Percentiles rank a stretch among this genome's conserved stretches.
phyloP scores from a whole-genome alignment of 2,888 invertebrate species.

The Dyspetes luteomarginatus region DNA sequence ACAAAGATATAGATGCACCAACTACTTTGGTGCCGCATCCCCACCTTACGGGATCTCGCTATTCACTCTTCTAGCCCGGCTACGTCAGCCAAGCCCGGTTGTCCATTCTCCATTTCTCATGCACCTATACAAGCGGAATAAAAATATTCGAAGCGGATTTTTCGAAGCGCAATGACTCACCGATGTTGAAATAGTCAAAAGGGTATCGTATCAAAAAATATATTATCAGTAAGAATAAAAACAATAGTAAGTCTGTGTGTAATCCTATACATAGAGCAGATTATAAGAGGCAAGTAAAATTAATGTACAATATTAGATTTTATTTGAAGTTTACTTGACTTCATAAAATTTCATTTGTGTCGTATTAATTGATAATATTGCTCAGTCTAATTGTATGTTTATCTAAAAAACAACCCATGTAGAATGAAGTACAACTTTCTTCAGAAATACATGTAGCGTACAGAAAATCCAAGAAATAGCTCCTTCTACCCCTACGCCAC shows the following conservation, averaged over 20 bases:
- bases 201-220: background rate
- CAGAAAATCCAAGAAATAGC: background rate
- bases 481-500: background rate
- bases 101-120: constrained; percentile 60
- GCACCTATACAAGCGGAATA: constrained; percentile 12
- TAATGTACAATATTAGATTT: background rate
- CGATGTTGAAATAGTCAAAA: too few species aligned
- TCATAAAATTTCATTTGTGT: background rate
- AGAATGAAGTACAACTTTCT: too few species aligned
- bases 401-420: too few species aligned
- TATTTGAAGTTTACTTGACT: background rate
- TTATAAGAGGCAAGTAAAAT: too few species aligned
- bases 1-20: constrained; percentile 56
- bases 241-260: background rate
- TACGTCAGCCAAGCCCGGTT: constrained; percentile 43
- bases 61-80: constrained; percentile 55
- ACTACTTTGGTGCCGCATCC: constrained; percentile 64
- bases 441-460: too few species aligned
- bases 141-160: constrained; percentile 36
- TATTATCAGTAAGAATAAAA: background rate
- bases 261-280: too few species aligned
- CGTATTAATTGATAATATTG: background rate
- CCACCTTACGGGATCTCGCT: constrained; percentile 53
- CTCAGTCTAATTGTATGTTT: background rate
- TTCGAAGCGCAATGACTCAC: background rate